Percentiles rank a stretch among this genome's conserved stretches.
phyloP scores from a whole-genome alignment of 2,888 invertebrate species.

The Teleogryllus oceanicus region DNA sequence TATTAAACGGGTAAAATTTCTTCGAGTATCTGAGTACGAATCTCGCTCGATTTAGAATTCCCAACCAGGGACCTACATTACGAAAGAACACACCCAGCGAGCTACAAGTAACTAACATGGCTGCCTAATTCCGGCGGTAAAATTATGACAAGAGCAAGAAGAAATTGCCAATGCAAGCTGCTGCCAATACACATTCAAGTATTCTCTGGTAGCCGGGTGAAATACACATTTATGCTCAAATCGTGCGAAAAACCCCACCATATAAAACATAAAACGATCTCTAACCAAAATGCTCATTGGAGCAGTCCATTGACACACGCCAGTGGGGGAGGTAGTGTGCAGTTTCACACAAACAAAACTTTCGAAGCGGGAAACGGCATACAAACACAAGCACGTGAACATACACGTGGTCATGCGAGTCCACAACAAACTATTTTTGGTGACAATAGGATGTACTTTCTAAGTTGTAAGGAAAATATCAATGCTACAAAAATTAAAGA shows the following conservation, averaged over 20 bases:
- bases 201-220: too few species aligned
- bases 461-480: too few species aligned
- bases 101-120: constrained; percentile 32
- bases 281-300: not conserved
- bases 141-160: constrained; percentile 22
- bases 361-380: not conserved
- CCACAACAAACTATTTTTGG: too few species aligned
- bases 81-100: constrained; percentile 31
- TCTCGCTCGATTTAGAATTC: too few species aligned
- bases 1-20: too few species aligned
- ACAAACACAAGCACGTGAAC: not conserved
- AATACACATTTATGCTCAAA: too few species aligned
- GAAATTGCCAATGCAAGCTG: not conserved
- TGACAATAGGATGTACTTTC: too few species aligned
- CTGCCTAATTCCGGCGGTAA: constrained; percentile 29
- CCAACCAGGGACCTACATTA: not conserved
- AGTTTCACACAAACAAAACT: not conserved
- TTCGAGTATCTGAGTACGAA: too few species aligned
- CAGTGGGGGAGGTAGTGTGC: not conserved
- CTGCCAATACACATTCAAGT: not conserved
- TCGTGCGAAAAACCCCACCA: too few species aligned
- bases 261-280: not conserved
- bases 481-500: too few species aligned
- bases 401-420: not conserved
- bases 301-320: not conserved